Evolutionary conservation across 2,797 vertebrate species (phyloP).

Genomic region (Pantherophis vulpinus): DNA sequence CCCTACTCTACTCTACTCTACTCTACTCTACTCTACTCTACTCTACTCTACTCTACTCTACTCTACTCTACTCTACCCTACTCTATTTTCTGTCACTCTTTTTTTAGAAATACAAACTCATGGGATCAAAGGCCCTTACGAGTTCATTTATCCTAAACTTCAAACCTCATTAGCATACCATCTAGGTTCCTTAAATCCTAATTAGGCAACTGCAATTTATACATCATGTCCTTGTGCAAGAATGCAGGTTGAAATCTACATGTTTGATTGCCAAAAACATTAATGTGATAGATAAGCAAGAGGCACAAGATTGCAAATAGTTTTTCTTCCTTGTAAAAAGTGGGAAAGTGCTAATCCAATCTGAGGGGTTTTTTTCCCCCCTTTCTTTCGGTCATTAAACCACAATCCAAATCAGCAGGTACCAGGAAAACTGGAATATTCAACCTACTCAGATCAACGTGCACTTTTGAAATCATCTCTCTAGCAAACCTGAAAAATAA

Average conservation of each 20-base stretch:
- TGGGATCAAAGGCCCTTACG: not conserved
- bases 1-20: no score
- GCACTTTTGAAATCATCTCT: not conserved
- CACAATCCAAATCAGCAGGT: not conserved
- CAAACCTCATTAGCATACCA: not conserved
- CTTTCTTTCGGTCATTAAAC: not conserved
- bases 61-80: no score
- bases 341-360: not conserved
- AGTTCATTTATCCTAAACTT: not conserved
- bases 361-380: not conserved
- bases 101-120: not conserved
- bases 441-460: not conserved
- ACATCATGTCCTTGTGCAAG: not conserved
- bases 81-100: not conserved
- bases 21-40: accelerated
- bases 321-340: not conserved
- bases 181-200: not conserved
- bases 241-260: not conserved
- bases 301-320: not conserved
- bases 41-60: no score
- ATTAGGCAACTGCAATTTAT: not conserved
- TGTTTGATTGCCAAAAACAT: not conserved
- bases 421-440: not conserved
- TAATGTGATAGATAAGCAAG: not conserved
- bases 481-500: conserved; percentile 4